Evolutionary conservation across 2,888 invertebrate genomes (phyloP), one percentile per base, ranked within the genome.

Genomic region (Cylloceria caligata): DNA sequence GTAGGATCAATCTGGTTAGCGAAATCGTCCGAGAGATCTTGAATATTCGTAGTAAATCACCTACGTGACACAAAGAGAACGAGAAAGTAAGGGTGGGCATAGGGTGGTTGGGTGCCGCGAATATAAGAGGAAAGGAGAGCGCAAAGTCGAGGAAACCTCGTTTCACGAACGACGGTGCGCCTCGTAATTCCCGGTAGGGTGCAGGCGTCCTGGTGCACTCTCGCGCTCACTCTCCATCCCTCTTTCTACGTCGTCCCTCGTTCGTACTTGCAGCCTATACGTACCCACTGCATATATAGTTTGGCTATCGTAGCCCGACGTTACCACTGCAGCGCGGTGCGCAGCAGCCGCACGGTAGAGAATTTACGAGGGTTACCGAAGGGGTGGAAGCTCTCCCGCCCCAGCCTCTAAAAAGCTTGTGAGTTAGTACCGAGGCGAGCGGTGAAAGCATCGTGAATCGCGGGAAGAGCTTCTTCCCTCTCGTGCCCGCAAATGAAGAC

Each of bases 291-390:
- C 69, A 52, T 47, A 52, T 55, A 71, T 52, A 71, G 39, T n/a
- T 16, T 67, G 52, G 68, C 78, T 65, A 71, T 81, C 81, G 74
- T 60, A 78, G 62, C 74, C 60, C 69, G 74, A 74, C 73, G 81
- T 81, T 78, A 77, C 81, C 69, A 69, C 73, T 77, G 81, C 77
- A 57, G 69, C 69, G 68, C 65, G 71, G 71, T 71, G 80, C 75
- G 64, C 74, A 81, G 81, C 80, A 83, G 77, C 83, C 81, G 79
- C 84, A 81, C 81, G 83, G 82, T 71, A 80, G 80, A 74, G 83
- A 84, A 85, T 85, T 85, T 85, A 85, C 85, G 85, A 85, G 85
- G 76, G 76, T 81, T 84, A 83, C 78, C 80, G 42, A 34, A 62
- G 65, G 74, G 74, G 45, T 75, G 65, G 75, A 82, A 78, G 57